Conservation (phyloP, 2,888 invertebrate species). For the Bursaphelenchus okinawaensis region DNA sequence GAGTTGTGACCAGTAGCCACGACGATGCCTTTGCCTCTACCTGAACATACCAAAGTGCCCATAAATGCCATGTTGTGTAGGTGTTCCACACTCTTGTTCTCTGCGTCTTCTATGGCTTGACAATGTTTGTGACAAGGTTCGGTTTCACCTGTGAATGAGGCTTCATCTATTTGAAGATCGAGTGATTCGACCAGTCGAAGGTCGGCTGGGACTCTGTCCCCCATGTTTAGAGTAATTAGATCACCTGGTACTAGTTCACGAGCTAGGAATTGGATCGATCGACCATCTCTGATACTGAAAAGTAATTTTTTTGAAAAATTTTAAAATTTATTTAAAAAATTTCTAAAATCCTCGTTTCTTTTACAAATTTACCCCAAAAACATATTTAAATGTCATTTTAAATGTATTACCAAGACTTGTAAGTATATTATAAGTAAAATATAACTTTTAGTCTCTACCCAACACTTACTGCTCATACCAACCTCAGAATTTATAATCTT, state of each 20-base stretch:
- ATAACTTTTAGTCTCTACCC: too few species aligned
- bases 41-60: constrained; percentile 93
- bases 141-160: constrained; percentile 96
- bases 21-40: constrained; percentile 94
- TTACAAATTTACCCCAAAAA: too few species aligned
- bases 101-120: constrained; percentile 13
- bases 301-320: not conserved
- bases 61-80: constrained; percentile 81
- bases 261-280: constrained; percentile 68
- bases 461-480: too few species aligned
- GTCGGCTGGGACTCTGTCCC: constrained; percentile 95
- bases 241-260: constrained; percentile 95
- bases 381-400: too few species aligned
- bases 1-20: constrained; percentile 93
- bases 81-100: constrained; percentile 39
- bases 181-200: constrained; percentile 83
- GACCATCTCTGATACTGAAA: constrained; percentile 50
- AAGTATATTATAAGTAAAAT: too few species aligned
- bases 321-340: too few species aligned
- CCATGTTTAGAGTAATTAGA: constrained; percentile 82
- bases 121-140: constrained; percentile 71
- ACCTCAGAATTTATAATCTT: not conserved
- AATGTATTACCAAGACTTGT: not conserved
- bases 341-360: too few species aligned
- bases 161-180: constrained; percentile 91